These are phyloP conservation scores for Oenanthe melanoleuca DNA, from an alignment of 2,113 vertebrate species.

Conservation along the genomic window DNA sequence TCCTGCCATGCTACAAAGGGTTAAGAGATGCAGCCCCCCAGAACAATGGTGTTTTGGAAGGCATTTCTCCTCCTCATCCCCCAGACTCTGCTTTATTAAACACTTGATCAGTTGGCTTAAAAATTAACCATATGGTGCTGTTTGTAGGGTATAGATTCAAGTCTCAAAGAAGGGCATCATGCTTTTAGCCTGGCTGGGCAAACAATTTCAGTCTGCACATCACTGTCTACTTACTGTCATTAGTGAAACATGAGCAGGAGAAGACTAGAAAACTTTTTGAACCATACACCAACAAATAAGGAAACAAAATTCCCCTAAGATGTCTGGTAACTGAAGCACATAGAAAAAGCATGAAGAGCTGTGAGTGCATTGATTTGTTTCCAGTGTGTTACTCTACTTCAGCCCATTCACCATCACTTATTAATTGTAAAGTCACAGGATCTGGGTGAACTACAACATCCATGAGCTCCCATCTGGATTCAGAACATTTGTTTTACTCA, in stretches of 20 bases:
- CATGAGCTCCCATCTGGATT: neutral
- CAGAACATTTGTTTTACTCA: neutral
- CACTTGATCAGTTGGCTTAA: slow-evolving; percentile 76
- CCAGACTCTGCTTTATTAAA: slow-evolving; percentile 78
- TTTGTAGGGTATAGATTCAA: slow-evolving; percentile 70
- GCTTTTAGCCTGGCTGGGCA: slow-evolving; percentile 62
- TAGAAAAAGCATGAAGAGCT: neutral
- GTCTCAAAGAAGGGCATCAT: slow-evolving; percentile 67
- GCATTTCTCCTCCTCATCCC: slow-evolving; percentile 36
- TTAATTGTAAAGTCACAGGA: neutral
- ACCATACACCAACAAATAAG: neutral
- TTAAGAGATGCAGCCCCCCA: neutral
- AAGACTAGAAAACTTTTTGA: neutral
- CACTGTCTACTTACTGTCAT: slow-evolving; percentile 25
- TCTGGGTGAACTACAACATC: neutral
- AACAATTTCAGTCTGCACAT: slow-evolving; percentile 60
- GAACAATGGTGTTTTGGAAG: neutral
- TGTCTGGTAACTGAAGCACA: neutral
- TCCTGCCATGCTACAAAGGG: neutral
- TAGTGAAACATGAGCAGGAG: neutral
- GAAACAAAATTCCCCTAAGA: neutral
- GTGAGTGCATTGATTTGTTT: neutral
- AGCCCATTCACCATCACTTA: neutral
- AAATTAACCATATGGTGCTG: slow-evolving; percentile 76
- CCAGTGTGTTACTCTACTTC: neutral